These are phyloP conservation scores for Paedocypris sp. DNA, from an alignment of 2,113 vertebrate genomes.

Conservation along the genomic window DNA sequence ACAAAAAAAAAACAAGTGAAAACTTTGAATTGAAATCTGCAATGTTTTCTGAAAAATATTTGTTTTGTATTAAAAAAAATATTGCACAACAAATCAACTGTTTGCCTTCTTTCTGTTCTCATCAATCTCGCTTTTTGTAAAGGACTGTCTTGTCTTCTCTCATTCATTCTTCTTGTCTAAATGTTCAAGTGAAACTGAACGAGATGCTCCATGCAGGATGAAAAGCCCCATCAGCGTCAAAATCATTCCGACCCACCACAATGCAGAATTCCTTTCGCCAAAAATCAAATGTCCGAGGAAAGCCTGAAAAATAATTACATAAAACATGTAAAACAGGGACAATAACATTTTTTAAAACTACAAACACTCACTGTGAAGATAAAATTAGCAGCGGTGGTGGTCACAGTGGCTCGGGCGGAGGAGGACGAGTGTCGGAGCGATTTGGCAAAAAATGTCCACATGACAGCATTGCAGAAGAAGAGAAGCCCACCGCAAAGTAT, in stretches of 20 bases:
- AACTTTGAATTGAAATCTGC: no score
- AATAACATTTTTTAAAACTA: no score
- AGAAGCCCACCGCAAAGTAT: slow-evolving; percentile 60
- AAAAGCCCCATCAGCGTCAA: slow-evolving; percentile 71
- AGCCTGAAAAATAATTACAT: slow-evolving; percentile 56
- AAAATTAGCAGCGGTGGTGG: slow-evolving; percentile 78
- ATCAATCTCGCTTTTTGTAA: neutral
- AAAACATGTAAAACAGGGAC: neutral
- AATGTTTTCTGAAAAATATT: no score
- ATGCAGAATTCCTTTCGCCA: slow-evolving; percentile 62
- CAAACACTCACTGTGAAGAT: slow-evolving; percentile 75
- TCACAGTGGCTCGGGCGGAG: slow-evolving; percentile 77
- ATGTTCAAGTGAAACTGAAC: slow-evolving; percentile 20
- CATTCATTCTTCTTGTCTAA: slow-evolving; percentile 47
- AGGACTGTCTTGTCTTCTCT: neutral
- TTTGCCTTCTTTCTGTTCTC: no score
- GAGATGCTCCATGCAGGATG: slow-evolving; percentile 62
- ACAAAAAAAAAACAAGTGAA: no score
- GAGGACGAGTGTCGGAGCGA: slow-evolving; percentile 78
- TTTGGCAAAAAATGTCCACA: slow-evolving; percentile 91
- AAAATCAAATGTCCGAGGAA: slow-evolving; percentile 76
- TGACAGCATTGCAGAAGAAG: slow-evolving; percentile 68
- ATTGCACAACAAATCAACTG: no score
- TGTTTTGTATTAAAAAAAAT: no score
- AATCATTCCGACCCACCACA: slow-evolving; percentile 84